Evolutionary conservation across 2,888 invertebrate species (phyloP).

Genomic region (Meliscaeva auricollis): DNA sequence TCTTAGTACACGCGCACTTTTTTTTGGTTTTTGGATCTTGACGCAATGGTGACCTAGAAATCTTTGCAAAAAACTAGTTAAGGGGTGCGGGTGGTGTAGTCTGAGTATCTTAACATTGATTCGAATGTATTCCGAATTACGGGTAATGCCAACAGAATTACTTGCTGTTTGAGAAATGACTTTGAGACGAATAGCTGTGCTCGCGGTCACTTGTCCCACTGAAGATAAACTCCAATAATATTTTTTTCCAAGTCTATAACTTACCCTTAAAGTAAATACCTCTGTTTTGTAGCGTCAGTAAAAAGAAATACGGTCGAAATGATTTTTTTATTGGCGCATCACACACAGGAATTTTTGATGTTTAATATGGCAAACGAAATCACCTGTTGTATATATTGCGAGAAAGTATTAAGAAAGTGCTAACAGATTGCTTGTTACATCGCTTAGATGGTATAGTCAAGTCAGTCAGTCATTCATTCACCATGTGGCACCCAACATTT

Average conservation of each 20-base stretch:
- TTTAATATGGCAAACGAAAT: constrained; percentile 46
- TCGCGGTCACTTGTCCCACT: too few species aligned
- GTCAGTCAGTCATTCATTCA: neutral
- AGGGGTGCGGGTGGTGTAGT: too few species aligned
- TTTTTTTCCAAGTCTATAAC: neutral
- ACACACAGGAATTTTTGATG: constrained; percentile 36
- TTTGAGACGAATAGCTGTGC: too few species aligned
- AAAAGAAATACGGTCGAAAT: constrained; percentile 20
- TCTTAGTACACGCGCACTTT: too few species aligned
- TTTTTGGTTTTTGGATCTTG: too few species aligned
- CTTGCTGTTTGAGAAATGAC: too few species aligned
- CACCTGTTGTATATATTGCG: constrained; percentile 49
- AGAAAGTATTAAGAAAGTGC: constrained; percentile 35
- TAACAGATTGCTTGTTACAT: constrained; percentile 34
- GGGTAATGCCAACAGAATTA: too few species aligned
- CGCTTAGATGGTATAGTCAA: neutral
- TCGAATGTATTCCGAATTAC: too few species aligned
- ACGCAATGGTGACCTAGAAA: too few species aligned
- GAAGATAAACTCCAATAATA: too few species aligned
- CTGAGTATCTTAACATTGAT: too few species aligned
- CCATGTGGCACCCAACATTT: constrained; percentile 18
- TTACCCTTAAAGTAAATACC: neutral
- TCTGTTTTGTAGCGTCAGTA: constrained; percentile 8
- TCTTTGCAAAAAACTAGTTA: too few species aligned
- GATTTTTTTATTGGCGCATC: constrained; percentile 55